Base-by-base conservation (phyloP, 1,140 invertebrate genomes). In the Nasonia giraulti region DNA sequence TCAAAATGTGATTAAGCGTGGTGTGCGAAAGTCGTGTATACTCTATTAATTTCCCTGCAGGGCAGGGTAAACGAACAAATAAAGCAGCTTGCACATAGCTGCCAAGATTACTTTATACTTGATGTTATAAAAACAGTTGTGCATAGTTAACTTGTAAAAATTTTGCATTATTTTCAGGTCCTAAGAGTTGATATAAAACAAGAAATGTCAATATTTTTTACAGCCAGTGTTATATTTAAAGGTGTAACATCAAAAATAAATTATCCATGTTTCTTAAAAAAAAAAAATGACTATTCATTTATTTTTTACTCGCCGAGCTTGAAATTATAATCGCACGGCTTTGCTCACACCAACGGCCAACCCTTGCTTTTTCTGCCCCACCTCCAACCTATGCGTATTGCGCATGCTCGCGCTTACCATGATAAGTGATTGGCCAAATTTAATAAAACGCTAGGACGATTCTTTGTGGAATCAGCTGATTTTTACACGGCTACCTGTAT, bases 141-240 rank as follows among this genome's bases (percentile, higher is more conserved):
- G 69, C 85, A 82, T 82, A 86, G 80, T 79, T 85, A 78, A 85
- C 84, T 85, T 86, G 80, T 86, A 86, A 75, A 86, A 86, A 86
- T 83, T 74, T 83, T 86, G 77, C 80, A 86, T 86, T 86, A 83
- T 86, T 79, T 86, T 74, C 80, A 86, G 80, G 80, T 82, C 75
- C 37, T 86, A 79, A 86, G 74, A 82, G 85, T 82, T 86, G 47
- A 74, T 86, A 79, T 71, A 80, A 37, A 62, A 66, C 69, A 69
- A 81, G 66, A 80, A 82, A 86, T 82, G 80, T 86, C 80, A 86
- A 86, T 86, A 86, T 86, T 86, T 85, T 86, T 86, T 86, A 86
- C 85, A 79, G 44, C 66, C 31, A 82, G 79, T 82, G 85, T 86
- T 86, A 83, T 82, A 86, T 85, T 82, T 31, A 82, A n/a, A 86